Evolutionary conservation across 1,140 invertebrate genomes (phyloP).

Genomic region (Bathynomus jamesi): DNA sequence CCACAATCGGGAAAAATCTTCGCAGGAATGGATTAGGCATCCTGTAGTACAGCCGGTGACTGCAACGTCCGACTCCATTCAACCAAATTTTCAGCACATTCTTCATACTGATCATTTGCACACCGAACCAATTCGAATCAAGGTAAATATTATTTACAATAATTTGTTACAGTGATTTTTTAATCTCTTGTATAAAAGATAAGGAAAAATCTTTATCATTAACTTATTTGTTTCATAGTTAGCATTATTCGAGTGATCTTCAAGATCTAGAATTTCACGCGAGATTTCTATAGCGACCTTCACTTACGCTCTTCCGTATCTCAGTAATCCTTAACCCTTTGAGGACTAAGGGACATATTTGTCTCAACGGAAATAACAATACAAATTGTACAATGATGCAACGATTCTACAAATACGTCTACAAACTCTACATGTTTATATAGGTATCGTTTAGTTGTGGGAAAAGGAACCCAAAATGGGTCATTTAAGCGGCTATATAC

Average conservation of each 20-base stretch:
- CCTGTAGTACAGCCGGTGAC: conserved; percentile 23
- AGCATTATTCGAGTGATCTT: neutral
- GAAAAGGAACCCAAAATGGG: no score
- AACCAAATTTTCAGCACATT: no score
- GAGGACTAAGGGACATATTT: no score
- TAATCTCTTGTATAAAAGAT: neutral
- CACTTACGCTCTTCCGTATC: neutral
- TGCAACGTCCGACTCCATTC: conserved; percentile 12
- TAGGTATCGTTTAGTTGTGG: no score
- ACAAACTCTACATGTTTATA: no score
- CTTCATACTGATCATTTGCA: conserved; percentile 23
- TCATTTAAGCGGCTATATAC: no score
- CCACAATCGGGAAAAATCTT: conserved; percentile 22
- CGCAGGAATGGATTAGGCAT: conserved; percentile 25
- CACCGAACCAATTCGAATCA: conserved; percentile 54
- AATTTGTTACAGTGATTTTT: neutral
- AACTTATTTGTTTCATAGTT: neutral
- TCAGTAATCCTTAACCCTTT: neutral
- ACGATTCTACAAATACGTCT: no score
- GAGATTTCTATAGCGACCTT: neutral
- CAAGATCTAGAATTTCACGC: neutral
- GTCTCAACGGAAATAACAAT: no score
- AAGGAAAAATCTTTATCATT: neutral
- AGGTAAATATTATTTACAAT: conserved; percentile 48
- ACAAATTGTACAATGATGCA: no score